Evolutionary conservation across 1,140 invertebrate genomes (phyloP).

Genomic region (Glossosoma conforme): DNA sequence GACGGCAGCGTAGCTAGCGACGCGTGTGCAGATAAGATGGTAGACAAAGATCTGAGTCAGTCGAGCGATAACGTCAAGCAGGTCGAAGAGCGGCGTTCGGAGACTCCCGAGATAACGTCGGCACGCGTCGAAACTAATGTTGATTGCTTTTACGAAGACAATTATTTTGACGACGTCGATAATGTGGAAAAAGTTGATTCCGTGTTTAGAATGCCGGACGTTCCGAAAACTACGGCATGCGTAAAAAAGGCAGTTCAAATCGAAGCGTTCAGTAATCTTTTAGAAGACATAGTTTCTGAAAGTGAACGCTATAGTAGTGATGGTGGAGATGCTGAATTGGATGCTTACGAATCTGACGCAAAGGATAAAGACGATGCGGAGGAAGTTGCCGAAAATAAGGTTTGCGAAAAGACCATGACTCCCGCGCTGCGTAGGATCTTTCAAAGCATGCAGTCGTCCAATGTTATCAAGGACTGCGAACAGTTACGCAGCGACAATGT

Average conservation of each 20-base stretch:
- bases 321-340: slow-evolving; percentile 6
- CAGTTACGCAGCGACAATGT: background rate
- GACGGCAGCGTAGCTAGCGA: too few species aligned
- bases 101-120: too few species aligned
- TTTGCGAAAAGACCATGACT: slow-evolving; percentile 15
- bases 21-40: too few species aligned
- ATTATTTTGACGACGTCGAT: slow-evolving; percentile 22
- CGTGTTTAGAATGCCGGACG: slow-evolving; percentile 13
- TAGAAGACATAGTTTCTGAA: slow-evolving; percentile 29
- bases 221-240: slow-evolving; percentile 23
- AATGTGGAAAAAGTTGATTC: background rate
- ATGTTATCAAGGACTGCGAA: background rate
- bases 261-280: slow-evolving; percentile 6
- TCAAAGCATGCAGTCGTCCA: slow-evolving; percentile 15
- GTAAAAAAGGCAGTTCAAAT: background rate
- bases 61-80: too few species aligned
- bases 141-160: slow-evolving; percentile 23
- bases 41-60: too few species aligned
- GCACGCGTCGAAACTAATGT: too few species aligned
- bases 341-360: slow-evolving; percentile 30
- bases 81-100: too few species aligned
- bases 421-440: slow-evolving; percentile 23
- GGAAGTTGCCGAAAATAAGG: background rate
- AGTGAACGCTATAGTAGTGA: slow-evolving; percentile 29
- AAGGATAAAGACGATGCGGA: background rate